These are phyloP conservation scores for Pachyuromys duprasi DNA, from an alignment of 2,797 vertebrate species.

Conservation along the genomic window DNA sequence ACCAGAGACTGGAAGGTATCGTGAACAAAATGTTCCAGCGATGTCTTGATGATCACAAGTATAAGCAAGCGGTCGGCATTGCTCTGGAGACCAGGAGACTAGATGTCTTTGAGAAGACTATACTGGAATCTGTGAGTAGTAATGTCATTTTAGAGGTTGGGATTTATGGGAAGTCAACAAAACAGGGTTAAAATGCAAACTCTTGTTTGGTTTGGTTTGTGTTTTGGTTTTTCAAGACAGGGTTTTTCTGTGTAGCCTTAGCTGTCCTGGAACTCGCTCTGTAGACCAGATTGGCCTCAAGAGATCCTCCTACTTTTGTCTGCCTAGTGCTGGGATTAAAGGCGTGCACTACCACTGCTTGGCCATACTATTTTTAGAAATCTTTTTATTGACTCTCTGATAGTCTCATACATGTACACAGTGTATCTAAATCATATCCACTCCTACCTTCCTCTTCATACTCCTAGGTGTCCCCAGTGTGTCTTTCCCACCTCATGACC, in stretches of 20 bases:
- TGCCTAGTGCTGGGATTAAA: not conserved
- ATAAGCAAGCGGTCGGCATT: constrained; percentile 98
- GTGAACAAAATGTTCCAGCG: constrained; percentile 99
- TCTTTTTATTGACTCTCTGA: not conserved
- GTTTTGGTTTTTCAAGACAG: not conserved
- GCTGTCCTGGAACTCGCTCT: not conserved
- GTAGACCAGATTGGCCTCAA: not conserved
- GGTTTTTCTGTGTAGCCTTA: not conserved
- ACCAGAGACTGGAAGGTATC: constrained; percentile 97
- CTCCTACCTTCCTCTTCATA: not conserved
- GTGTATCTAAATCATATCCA: not conserved
- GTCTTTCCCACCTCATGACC: not conserved
- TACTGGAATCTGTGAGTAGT: constrained; percentile 95
- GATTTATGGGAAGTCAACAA: not conserved
- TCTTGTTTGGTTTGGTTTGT: not conserved
- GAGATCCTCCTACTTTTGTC: not conserved
- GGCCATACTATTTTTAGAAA: not conserved
- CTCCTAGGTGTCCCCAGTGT: not conserved
- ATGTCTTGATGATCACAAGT: constrained; percentile 98
- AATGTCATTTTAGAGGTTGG: constrained; percentile 12
- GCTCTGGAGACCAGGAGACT: constrained; percentile 96
- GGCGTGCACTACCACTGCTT: not conserved
- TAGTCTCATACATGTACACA: not conserved
- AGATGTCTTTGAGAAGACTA: constrained; percentile 98
- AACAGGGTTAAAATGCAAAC: constrained; percentile 25